Base-by-base conservation (phyloP, 2,888 invertebrate genomes). In the Callyntrura guangdongensis region DNA sequence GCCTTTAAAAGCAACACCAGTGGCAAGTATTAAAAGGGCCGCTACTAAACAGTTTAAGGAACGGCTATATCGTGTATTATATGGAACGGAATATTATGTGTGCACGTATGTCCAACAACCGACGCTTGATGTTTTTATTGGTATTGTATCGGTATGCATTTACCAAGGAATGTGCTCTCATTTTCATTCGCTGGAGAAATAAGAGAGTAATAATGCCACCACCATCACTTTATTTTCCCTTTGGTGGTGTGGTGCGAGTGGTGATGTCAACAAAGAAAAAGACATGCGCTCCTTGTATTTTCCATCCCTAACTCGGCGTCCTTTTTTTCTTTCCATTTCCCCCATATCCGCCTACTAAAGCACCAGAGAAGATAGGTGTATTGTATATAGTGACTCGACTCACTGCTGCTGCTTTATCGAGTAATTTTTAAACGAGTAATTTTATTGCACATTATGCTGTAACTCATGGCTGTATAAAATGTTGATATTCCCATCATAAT, bases 231-330 rank as follows among this genome's bases (percentile, higher is more conserved):
- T 59, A 59, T 20, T 69, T 77, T 77, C 36, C 59, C 36, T 81
- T 25, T 59, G 56, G n/a, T 59, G 20, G 53, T 53, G 59, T 3
- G 53, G 53, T 5, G 53, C 5, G 11, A 9, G 1, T 14, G 1
- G 4, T 27, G 45, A 3, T n/a, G 67, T 67, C 79, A 61, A 81
- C 81, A 81, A 25, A 47, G 85, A 47, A 81, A 79, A 77, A 69
- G 85, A 59, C 90, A 90, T 90, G 81, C 81, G 81, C 90, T 86
- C 81, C 69, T 74, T 67, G 14, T 36, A 85, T 77, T 85, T 77
- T 67, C 67, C 72, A 27, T 79, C 72, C 77, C 89, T 79, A 56
- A 45, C 36, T 49, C 14, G 20, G 77, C 74, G n/a, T 53, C 59
- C 61, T 85, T n/a, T 45, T 74, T 77, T 22, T 25, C 77, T 59